These are phyloP conservation scores for Loxodonta africana DNA, from an alignment of 2,113 vertebrate species.

Conservation along the genomic window DNA sequence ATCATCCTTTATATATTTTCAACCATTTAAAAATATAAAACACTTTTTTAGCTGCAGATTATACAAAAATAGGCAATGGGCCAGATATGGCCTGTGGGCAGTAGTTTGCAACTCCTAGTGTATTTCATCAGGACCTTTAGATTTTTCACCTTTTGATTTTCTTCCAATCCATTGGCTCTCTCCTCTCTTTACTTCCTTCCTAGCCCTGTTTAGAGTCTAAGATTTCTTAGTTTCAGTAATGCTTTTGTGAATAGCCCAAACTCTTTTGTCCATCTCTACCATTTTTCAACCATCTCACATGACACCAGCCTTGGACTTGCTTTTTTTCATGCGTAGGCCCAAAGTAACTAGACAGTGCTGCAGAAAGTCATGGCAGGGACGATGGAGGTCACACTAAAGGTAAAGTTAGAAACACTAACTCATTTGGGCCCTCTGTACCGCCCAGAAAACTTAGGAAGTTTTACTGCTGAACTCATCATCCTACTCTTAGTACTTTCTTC, in stretches of 20 bases:
- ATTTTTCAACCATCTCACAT: background rate
- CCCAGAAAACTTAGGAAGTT: background rate
- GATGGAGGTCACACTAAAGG: background rate
- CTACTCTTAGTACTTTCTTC: background rate
- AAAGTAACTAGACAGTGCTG: background rate
- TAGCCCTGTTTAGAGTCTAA: background rate
- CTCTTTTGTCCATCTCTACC: background rate
- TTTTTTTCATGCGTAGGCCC: background rate
- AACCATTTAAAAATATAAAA: background rate
- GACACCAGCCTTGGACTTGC: background rate
- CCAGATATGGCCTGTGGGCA: background rate
- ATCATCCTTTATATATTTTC: background rate
- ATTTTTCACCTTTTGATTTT: background rate
- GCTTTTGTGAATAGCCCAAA: background rate
- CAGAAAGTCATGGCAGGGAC: background rate
- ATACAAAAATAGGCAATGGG: background rate
- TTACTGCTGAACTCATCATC: background rate
- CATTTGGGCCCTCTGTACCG: background rate
- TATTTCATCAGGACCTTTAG: background rate
- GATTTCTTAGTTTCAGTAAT: background rate
- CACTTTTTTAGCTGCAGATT: background rate
- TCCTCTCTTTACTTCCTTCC: background rate
- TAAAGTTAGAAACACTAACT: background rate
- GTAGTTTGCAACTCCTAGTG: background rate
- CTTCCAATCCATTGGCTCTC: background rate